These are phyloP conservation scores for Podarcis lilfordi DNA, from an alignment of 2,797 vertebrate species.

Conservation along the genomic window DNA sequence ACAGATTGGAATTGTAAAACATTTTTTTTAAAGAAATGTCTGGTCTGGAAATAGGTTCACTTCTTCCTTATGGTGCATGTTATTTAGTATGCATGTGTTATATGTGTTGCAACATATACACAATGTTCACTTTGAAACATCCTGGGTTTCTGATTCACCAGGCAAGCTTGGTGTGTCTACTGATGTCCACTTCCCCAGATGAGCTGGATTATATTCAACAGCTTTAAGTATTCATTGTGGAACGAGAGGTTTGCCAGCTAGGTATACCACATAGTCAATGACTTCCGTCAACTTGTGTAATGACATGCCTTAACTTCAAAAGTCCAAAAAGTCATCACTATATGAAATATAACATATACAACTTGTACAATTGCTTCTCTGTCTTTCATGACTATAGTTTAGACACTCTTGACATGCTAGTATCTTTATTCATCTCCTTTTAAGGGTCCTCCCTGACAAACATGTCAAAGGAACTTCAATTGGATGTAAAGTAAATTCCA, in stretches of 20 bases:
- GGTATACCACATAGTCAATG: slow-evolving; percentile 55
- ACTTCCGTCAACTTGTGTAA: slow-evolving; percentile 49
- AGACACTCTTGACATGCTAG: background rate
- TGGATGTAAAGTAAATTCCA: background rate
- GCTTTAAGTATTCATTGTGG: slow-evolving; percentile 29
- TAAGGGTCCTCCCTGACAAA: background rate
- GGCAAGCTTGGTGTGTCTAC: slow-evolving; percentile 43
- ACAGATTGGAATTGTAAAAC: no score
- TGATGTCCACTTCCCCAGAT: slow-evolving; percentile 35
- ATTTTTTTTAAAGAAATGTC: no score
- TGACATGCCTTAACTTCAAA: slow-evolving; percentile 44
- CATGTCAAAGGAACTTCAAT: background rate
- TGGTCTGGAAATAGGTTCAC: no score
- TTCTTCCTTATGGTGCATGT: no score
- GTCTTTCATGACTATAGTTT: slow-evolving; percentile 35
- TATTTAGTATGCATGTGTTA: background rate
- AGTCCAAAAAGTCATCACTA: slow-evolving; percentile 52
- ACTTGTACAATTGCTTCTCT: slow-evolving; percentile 3
- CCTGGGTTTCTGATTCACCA: slow-evolving; percentile 46
- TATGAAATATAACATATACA: slow-evolving; percentile 33
- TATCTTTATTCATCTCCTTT: background rate
- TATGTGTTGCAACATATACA: background rate
- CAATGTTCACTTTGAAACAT: slow-evolving; percentile 46
- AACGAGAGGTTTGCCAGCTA: slow-evolving; percentile 49
- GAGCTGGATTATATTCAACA: slow-evolving; percentile 43